These are phyloP conservation scores for Drosophila subpulchrella DNA, from an alignment of 1,140 invertebrate species.

Conservation along the genomic window DNA sequence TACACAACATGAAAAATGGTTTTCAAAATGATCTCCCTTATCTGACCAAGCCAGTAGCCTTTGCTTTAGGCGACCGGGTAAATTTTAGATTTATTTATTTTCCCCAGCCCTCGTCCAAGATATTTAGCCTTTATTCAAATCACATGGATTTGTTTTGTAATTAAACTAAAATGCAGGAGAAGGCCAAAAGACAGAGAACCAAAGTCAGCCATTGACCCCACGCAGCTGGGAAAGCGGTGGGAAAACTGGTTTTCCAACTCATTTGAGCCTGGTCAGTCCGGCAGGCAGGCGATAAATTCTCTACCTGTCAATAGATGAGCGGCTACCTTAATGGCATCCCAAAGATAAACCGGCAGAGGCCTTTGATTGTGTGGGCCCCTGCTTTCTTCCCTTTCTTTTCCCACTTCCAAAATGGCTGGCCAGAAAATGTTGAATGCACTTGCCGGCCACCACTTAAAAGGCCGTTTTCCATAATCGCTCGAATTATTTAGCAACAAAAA, in stretches of 20 bases:
- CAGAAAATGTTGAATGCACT: conserved; percentile 22
- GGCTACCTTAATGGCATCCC: conserved; percentile 78
- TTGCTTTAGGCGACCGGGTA: conserved; percentile 43
- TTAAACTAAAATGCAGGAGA: conserved; percentile 54
- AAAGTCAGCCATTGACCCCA: conserved; percentile 80
- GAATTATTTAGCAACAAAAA: conserved; percentile 45
- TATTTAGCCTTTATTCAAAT: conserved; percentile 64
- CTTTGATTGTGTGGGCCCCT: conserved; percentile 54
- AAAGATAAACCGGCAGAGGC: conserved; percentile 67
- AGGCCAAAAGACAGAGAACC: conserved; percentile 6
- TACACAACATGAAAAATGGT: conserved; percentile 15
- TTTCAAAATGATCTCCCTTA: conserved; percentile 24
- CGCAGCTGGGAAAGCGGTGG: conserved; percentile 45
- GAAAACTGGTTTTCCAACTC: conserved; percentile 66
- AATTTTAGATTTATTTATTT: conserved; percentile 23
- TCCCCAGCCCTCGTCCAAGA: no score
- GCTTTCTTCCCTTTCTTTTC: conserved; percentile 3
- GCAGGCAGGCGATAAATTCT: conserved; percentile 77
- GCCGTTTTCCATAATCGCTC: conserved; percentile 41
- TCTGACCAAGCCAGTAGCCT: conserved; percentile 40
- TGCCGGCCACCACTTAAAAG: conserved; percentile 35
- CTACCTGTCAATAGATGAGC: conserved; percentile 83
- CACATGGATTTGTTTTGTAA: conserved; percentile 62
- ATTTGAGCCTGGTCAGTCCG: conserved; percentile 34
- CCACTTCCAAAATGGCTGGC: conserved; percentile 32